Evolutionary conservation across 2,113 vertebrate species (phyloP), one percentile per base, ranked within the genome.

Genomic region (Serinus canaria): DNA sequence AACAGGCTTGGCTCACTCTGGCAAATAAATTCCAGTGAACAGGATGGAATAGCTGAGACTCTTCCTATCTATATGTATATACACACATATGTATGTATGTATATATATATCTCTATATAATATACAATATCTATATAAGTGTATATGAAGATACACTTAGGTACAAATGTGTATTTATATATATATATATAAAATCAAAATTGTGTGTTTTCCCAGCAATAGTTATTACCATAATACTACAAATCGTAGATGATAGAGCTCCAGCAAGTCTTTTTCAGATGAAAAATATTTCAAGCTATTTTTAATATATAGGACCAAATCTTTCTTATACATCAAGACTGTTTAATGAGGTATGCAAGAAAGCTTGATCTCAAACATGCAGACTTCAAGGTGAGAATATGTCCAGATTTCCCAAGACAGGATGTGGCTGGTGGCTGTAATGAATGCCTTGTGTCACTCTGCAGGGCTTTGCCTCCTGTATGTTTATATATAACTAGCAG

Each of bases 61-160:
- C 50, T 94, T 96, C 39, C 69, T 78, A 87, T n/a, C 66, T 93
- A 33, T 86, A 89, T 59, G 64, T 67, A 81, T 80, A 92, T 91
- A 94, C 80, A 96, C 93, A 95, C 91, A 70, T 27, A 41, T 17
- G 27, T 30, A 86, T 76, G 91, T 86, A 68, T 89, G 56, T 90
- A 70, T 84, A 56, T 88, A 76, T 83, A 69, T 77, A 46, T 76
- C 70, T 80, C 75, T 77, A 75, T 76, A 62, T 76, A 73, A 84
- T 93, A 86, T 92, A 95, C 81, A 94, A 63, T 83, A 93, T 93
- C 90, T 95, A 66, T 91, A 84, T 79, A 87, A 93, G 78, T 79
- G 58, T 94, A 84, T 92, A 80, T 82, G 69, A 66, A 90, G 59
- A 94, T 94, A 94, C 95, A 85, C 70, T 93, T 94, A 90, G 28